Evolutionary conservation across 2,797 vertebrate genomes (phyloP), one percentile per base, ranked within the genome.

Genomic region (Arnoldichthys spilopterus): DNA sequence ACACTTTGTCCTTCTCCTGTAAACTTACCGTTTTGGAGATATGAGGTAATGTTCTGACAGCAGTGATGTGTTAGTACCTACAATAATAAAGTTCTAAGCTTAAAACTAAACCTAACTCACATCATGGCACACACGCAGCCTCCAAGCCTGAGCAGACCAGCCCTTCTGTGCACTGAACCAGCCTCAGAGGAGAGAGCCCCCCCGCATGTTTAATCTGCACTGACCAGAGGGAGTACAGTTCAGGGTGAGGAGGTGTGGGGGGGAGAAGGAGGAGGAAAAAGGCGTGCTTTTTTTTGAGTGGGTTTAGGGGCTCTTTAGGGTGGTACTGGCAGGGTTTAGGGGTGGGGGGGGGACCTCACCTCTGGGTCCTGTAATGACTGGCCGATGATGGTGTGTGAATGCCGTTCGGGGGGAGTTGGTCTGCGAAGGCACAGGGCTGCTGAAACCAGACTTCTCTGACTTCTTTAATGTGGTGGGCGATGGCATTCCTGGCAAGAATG

Each of bases 391-490:
- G 92, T 97, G 96, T 92, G 96, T 97, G 93, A 97, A 97, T 86
- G 96, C 96, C 84, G 94, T 96, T 95, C 95, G 95, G 89, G 96
- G 94, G 72, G 96, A 97, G 88, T 96, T 95, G 93, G 93, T 96
- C 91, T 95, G 95, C 80, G 95, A 93, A 91, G 96, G 95, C 89
- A 93, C 94, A 88, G 94, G 93, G 90, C 95, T 94, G 94, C 95
- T 96, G 96, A 97, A 97, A 94, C 96, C 95, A 93, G 96, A 97
- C 96, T 95, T 97, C 95, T 97, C 97, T 93, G 96, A 97, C 95
- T 95, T 97, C 96, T 96, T 98, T 93, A 97, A 95, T 92, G 94
- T 94, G 91, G 93, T 95, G 92, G 96, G 95, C 89, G 96, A 96
- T 89, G 95, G 94, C 95, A 96, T 95, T 92, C 96, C 97, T 97